phyloP scores from a whole-genome alignment of 2,797 vertebrate species.

The Pangasius macronema region DNA sequence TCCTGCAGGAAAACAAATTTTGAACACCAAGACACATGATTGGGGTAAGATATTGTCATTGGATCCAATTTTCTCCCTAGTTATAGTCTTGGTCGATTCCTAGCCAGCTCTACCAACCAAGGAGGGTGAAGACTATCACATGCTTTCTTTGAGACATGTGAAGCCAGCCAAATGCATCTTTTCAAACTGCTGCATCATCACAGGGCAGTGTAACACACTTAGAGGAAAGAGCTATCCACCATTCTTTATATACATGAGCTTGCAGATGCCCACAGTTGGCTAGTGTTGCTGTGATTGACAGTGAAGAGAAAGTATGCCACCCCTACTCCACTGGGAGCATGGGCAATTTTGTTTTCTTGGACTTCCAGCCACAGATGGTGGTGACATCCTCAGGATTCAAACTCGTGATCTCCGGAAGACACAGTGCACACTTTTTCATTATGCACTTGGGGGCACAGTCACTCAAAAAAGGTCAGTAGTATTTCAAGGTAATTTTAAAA shows the following conservation, averaged over 20 bases:
- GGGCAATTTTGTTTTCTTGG: background rate
- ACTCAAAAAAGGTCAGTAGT: background rate
- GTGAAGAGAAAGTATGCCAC: background rate
- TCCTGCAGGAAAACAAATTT: background rate
- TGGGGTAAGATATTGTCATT: background rate
- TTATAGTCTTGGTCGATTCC: background rate
- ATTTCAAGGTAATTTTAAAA: background rate
- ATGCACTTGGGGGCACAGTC: background rate
- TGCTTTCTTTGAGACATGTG: background rate
- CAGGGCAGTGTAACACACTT: no score
- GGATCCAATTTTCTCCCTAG: background rate
- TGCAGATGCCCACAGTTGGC: background rate
- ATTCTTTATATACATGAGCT: background rate
- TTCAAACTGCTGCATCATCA: background rate
- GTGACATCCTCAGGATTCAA: background rate
- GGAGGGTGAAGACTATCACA: background rate
- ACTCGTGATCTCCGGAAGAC: background rate
- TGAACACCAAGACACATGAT: background rate
- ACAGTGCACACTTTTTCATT: background rate
- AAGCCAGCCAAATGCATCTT: background rate
- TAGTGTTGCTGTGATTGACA: background rate
- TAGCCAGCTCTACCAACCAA: background rate
- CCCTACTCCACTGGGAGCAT: background rate
- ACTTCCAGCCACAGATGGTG: background rate
- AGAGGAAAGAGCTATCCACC: no score